Conservation (phyloP, 2,888 invertebrate species). For the Sarcophaga subvicina region DNA sequence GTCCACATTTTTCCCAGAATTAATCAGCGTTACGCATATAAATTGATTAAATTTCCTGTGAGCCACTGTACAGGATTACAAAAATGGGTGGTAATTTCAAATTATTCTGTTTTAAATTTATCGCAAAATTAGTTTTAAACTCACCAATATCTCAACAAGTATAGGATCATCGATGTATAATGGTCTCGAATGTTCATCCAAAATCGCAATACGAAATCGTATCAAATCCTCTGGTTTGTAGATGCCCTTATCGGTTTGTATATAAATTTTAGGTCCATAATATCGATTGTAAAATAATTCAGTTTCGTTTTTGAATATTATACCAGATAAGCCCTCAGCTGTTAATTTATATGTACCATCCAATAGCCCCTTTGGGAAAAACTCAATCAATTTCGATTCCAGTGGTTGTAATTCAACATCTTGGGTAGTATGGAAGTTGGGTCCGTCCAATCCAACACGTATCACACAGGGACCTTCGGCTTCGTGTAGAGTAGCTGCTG, state of each 20-base stretch:
- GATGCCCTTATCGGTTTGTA: conserved; percentile 82
- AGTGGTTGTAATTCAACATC: conserved; percentile 1
- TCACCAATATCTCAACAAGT: no score
- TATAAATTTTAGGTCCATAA: conserved; percentile 88
- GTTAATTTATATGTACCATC: conserved; percentile 76
- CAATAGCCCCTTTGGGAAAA: background rate
- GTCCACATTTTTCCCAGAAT: no score
- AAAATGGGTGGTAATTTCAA: no score
- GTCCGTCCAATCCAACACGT: background rate
- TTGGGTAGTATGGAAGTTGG: background rate
- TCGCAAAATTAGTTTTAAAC: no score
- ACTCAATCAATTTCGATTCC: background rate
- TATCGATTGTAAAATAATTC: conserved; percentile 84
- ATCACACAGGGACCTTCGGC: conserved; percentile 14
- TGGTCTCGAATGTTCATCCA: conserved; percentile 87
- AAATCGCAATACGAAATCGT: conserved; percentile 87
- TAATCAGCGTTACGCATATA: no score
- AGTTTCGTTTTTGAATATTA: conserved; percentile 88
- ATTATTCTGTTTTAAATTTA: no score
- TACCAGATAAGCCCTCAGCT: conserved; percentile 85
- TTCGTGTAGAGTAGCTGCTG: conserved; percentile 1
- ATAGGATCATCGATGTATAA: no score
- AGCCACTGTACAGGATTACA: no score
- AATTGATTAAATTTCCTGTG: no score
- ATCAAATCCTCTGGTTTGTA: conserved; percentile 94